phyloP scores from a whole-genome alignment of 2,888 invertebrate species.

The Pristionchus japonicus region DNA sequence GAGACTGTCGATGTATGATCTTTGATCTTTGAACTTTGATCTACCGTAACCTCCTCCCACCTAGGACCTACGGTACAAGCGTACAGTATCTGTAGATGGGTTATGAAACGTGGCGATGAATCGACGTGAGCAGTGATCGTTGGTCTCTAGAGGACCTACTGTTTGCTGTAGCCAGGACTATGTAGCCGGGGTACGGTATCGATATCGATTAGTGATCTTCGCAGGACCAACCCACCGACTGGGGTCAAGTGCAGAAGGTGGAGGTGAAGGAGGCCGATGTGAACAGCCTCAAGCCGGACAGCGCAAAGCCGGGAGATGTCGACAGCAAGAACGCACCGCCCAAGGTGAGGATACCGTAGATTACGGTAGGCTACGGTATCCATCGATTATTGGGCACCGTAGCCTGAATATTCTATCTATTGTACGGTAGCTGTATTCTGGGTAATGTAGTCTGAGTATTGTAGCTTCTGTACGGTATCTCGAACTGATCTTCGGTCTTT shows the following conservation, averaged over 20 bases:
- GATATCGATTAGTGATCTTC: no score
- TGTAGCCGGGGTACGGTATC: no score
- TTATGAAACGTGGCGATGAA: no score
- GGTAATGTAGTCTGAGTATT: not conserved
- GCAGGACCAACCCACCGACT: slow-evolving; percentile 9
- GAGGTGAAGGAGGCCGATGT: not conserved
- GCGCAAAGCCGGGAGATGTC: not conserved
- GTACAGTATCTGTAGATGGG: no score
- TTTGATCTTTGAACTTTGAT: not conserved
- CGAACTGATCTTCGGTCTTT: not conserved
- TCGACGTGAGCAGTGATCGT: no score
- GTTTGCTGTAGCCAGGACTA: no score
- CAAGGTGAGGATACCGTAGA: not conserved
- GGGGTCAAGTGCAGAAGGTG: slow-evolving; percentile 13
- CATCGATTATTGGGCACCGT: no score
- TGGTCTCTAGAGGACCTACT: not conserved
- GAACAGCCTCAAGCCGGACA: not conserved
- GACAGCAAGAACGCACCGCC: not conserved
- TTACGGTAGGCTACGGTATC: not conserved
- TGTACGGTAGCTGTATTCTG: no score
- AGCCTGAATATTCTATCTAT: no score
- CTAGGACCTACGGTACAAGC: no score
- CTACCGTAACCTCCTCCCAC: no score
- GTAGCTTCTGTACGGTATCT: not conserved
- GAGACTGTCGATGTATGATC: slow-evolving; percentile 27